Base-by-base conservation (phyloP, 2,797 vertebrate species). In the Coregonus ussuriensis region DNA sequence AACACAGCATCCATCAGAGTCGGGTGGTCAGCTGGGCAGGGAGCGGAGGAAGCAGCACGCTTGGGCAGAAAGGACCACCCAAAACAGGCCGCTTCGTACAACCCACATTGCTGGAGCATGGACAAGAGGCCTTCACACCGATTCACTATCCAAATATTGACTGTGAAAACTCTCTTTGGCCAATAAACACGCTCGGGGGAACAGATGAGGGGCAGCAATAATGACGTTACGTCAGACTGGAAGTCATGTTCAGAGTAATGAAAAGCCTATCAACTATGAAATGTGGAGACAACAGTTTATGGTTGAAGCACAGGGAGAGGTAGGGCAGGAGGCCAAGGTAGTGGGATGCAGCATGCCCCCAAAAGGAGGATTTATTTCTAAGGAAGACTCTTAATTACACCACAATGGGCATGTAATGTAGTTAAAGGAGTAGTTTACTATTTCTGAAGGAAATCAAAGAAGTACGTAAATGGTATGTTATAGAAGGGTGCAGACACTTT, bases 1-100 rank as follows among this genome's bases (percentile, higher is more conserved):
- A 93, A 92, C 91, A 93, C 84, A 29, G 83, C 83, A 89, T 92
- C 90, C 89, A 91, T 93, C 89, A 93, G 88, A 88, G 91, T 83
- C 90, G 87, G 88, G 90, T 88, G 85, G 93, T 89, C 92, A 92
- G 91, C 80, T 63, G 84, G 79, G 87, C 88, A 76, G 76, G 79
- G 86, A 89, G 88, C 18, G 4, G 82, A 62, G 72, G n/a, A 41
- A 52, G 85, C 81, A 69, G 53, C 72, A 83, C 33, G 89, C 87
- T 82, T 85, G 83, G 80, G 80, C 87, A 80, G 76, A 81, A 80
- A 81, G 83, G 94, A 95, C 94, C 93, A 95, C 94, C 94, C 94
- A 94, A 91, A 78, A 80, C 83, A 90, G 86, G 78, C 84, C 74
- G 83, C 66, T 69, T 80, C 83, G 75, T 25, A 86, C 74, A 78